A percentile compares a stretch with the other conserved stretches of the same genome.
Conservation (phyloP, 1,140 invertebrate genomes). For the Dinothrombium tinctorium region DNA sequence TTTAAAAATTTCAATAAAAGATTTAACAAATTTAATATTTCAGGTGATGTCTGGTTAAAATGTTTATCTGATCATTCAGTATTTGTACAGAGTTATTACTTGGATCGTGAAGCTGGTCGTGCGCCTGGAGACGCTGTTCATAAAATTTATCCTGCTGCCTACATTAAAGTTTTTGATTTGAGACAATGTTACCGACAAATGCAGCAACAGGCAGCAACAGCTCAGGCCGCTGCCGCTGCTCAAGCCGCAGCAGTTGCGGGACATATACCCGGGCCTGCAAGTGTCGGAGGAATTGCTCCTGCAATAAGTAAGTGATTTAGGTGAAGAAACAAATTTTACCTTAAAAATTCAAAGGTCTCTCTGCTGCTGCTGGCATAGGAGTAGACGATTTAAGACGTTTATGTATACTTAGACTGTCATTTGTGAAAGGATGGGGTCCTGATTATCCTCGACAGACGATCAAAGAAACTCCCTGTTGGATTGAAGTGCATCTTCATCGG, state of each 20-base stretch:
- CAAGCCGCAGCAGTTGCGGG: slow-evolving; percentile 90
- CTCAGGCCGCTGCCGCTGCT: slow-evolving; percentile 75
- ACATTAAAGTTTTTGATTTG: slow-evolving; percentile 59
- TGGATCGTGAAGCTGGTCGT: slow-evolving; percentile 83
- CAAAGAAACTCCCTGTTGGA: slow-evolving; percentile 96
- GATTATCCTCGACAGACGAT: slow-evolving; percentile 89
- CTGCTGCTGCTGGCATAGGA: slow-evolving; percentile 75
- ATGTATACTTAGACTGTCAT: slow-evolving; percentile 84
- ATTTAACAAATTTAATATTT: background rate
- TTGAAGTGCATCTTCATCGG: slow-evolving; percentile 84
- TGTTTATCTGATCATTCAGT: slow-evolving; percentile 93
- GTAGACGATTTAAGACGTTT: slow-evolving; percentile 86
- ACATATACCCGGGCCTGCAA: slow-evolving; percentile 34
- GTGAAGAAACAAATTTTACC: no score
- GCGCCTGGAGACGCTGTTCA: slow-evolving; percentile 92
- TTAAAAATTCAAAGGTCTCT: slow-evolving; percentile 37
- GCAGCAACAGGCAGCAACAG: slow-evolving; percentile 71
- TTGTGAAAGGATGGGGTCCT: slow-evolving; percentile 99
- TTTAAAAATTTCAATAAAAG: background rate
- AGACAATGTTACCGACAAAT: slow-evolving; percentile 88
- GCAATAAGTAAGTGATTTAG: no score
- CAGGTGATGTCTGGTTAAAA: slow-evolving; percentile 73
- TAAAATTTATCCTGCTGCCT: slow-evolving; percentile 91
- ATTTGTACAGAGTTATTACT: slow-evolving; percentile 94
- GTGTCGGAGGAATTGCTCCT: slow-evolving; percentile 31